A percentile compares a stretch with the other conserved stretches of the same genome.
phyloP scores from a whole-genome alignment of 2,797 vertebrate genomes.

The Artibeus lituratus region DNA sequence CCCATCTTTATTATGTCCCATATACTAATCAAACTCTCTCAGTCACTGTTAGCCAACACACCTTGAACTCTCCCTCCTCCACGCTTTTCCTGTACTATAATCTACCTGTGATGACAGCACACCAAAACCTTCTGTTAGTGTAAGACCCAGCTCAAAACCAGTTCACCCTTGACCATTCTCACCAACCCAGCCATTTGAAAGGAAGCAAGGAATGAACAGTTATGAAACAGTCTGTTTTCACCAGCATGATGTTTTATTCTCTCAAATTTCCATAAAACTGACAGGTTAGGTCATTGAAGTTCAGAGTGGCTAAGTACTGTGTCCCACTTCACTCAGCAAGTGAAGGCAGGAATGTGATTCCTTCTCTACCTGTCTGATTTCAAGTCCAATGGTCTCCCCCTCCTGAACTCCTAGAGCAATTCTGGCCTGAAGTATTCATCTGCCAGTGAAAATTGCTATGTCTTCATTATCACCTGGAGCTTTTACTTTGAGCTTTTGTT shows the following conservation, averaged over 20 bases:
- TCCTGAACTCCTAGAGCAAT: background rate
- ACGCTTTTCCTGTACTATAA: background rate
- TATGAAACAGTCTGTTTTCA: background rate
- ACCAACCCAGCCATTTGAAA: background rate
- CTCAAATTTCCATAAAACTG: background rate
- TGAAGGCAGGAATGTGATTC: background rate
- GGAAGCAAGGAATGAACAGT: background rate
- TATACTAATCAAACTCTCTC: background rate
- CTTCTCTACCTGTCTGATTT: background rate
- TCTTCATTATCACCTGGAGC: background rate
- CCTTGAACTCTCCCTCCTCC: background rate
- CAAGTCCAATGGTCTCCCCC: background rate
- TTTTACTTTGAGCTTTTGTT: background rate
- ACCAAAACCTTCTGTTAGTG: background rate
- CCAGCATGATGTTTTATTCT: background rate
- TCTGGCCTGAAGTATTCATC: background rate
- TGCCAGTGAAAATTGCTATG: background rate
- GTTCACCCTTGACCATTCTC: background rate
- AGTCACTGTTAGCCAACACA: background rate
- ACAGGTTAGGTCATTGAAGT: background rate
- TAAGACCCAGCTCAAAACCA: background rate
- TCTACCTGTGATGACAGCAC: background rate
- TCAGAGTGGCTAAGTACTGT: background rate
- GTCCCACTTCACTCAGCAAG: background rate
- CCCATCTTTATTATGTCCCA: background rate